Base-by-base conservation (phyloP, 2,888 invertebrate genomes). In the Gandaritis pyraliata region DNA sequence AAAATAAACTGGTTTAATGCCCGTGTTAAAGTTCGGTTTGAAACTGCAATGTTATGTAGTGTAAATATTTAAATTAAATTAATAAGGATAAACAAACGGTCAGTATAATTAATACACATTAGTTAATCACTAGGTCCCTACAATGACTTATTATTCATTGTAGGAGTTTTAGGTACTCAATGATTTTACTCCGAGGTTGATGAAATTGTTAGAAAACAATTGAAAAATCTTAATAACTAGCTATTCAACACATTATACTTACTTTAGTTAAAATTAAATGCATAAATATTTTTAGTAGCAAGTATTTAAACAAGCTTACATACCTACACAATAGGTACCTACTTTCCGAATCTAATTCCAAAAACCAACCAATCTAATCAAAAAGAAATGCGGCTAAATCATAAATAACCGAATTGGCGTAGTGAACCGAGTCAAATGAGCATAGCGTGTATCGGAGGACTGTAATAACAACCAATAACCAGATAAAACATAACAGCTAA, bases 361-460 rank as follows among this genome's bases (percentile, higher is more conserved):
- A 11, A 46, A 48, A 55, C 58, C 62, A 63, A 62, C 57, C 49
- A 55, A 61, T 58, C 69, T 70, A 68, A 68, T 72, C 69, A 71
- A 69, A 72, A 69, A 65, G 65, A 60, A 70, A 65, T 68, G 49
- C 60, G 47, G 36, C 54, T 58, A 60, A 65, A 66, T 59, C 61
- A 63, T 52, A 65, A 64, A 63, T 52, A 65, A 64, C 64, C 61
- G 52, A 56, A 68, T 74, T 72, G 78, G 80, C 75, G 72, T 74
- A 78, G 78, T 81, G 76, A 72, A 74, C 71, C 70, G 76, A 79
- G 77, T 82, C 83, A 85, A 88, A 85, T 83, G 80, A 83, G 75
- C 77, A 75, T 79, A 76, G 85, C 83, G 85, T 87, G 87, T 83
- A 81, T 80, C 83, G 81, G 87, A 88, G 83, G 80, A 85, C 84